Conservation (phyloP, 2,113 vertebrate species). For the Hyla sarda region DNA sequence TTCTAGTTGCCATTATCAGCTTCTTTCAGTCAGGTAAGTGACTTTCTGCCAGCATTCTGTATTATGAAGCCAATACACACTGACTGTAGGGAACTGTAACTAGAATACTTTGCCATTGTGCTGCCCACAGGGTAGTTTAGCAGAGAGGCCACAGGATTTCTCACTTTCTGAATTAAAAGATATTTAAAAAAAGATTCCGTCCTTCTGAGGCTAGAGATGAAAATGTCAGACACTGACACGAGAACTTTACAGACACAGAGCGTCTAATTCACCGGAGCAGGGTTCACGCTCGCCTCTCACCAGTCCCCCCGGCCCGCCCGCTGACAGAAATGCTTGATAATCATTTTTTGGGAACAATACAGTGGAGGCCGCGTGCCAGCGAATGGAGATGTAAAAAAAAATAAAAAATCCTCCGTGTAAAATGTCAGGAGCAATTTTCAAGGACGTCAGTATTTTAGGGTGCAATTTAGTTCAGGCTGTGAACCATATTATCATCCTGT, state of each 20-base stretch:
- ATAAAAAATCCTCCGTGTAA: not conserved
- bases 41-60: not conserved
- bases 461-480: too few relatives aligned
- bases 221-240: constrained; percentile 16
- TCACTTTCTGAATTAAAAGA: constrained; percentile 19
- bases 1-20: too few relatives aligned
- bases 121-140: not conserved
- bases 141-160: not conserved
- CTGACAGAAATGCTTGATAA: constrained; percentile 24
- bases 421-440: not conserved
- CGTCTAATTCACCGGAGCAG: constrained; percentile 33
- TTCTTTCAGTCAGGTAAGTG: not conserved
- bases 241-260: constrained; percentile 31
- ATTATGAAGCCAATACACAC: not conserved
- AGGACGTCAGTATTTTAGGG: too few relatives aligned
- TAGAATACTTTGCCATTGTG: not conserved
- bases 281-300: not conserved
- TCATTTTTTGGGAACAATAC: constrained; percentile 4
- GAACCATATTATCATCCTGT: too few relatives aligned
- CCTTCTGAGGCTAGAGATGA: constrained; percentile 30
- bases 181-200: constrained; percentile 26
- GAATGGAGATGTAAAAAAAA: not conserved
- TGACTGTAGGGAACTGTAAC: not conserved
- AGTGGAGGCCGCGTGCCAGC: not conserved
- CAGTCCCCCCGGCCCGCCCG: not conserved